A percentile compares a stretch with the other conserved stretches of the same genome.
Conservation (phyloP, 2,797 vertebrate species). For the Gymnothorax javanicus region DNA sequence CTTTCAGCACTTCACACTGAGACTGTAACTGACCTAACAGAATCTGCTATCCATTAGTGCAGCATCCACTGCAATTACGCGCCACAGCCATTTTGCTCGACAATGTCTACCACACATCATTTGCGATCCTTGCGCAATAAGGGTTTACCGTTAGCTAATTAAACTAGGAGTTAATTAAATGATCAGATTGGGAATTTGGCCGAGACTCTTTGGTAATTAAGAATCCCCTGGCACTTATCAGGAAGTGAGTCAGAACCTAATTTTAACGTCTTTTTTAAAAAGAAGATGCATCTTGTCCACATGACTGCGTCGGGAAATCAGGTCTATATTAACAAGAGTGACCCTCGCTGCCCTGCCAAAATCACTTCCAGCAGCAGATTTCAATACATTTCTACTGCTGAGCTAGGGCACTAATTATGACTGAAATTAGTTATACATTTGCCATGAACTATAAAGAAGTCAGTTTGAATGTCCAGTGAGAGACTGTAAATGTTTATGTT, state of each 20-base stretch:
- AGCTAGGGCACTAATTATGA: neutral
- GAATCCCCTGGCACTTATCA: constrained; percentile 17
- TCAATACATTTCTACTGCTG: neutral
- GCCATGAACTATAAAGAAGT: neutral
- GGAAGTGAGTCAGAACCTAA: constrained; percentile 6
- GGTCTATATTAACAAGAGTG: constrained; percentile 12
- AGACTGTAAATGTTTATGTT: neutral
- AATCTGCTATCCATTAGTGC: neutral
- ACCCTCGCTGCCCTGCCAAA: constrained; percentile 6
- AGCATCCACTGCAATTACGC: neutral
- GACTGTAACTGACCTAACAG: neutral
- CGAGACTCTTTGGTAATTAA: constrained; percentile 9
- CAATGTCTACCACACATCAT: constrained; percentile 2
- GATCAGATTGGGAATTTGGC: constrained; percentile 15
- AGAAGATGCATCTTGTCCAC: neutral
- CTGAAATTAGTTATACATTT: neutral
- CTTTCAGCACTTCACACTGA: neutral
- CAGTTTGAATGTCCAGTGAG: neutral
- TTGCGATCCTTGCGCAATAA: neutral
- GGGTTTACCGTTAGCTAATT: constrained; percentile 9
- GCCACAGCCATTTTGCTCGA: neutral
- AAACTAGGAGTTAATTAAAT: constrained; percentile 21
- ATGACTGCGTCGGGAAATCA: constrained; percentile 6
- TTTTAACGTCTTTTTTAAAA: constrained; percentile 13
- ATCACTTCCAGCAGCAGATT: constrained; percentile 2